Evolutionary conservation across 1,140 invertebrate species (phyloP).

Genomic region (Drosophila jambulina): DNA sequence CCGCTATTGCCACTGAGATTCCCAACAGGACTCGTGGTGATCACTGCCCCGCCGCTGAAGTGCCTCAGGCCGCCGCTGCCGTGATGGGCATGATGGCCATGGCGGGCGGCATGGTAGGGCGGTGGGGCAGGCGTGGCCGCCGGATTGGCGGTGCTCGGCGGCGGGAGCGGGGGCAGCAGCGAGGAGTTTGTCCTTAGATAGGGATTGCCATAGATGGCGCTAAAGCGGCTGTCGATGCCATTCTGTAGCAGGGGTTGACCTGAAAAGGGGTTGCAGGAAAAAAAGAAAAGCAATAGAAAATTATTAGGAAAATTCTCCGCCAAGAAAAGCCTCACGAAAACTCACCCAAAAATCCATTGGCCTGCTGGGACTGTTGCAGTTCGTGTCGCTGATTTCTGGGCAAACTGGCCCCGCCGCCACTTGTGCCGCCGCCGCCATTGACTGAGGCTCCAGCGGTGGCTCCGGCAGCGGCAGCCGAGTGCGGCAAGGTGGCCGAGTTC

Average conservation of each 20-base stretch:
- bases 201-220: constrained; percentile 95
- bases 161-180: constrained; percentile 85
- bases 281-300: background rate
- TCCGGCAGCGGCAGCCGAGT: constrained; percentile 56
- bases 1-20: constrained; percentile 11
- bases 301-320: background rate
- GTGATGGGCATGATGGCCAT: constrained; percentile 51
- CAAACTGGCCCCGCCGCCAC: constrained; percentile 64
- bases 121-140: constrained; percentile 92
- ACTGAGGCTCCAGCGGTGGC: background rate
- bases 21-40: constrained; percentile 37
- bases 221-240: constrained; percentile 93
- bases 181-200: constrained; percentile 89
- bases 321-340: background rate
- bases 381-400: constrained; percentile 79
- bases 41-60: constrained; percentile 39
- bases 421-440: background rate
- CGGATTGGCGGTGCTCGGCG: constrained; percentile 89
- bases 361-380: constrained; percentile 57
- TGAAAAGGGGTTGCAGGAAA: constrained; percentile 49
- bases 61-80: constrained; percentile 73
- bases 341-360: constrained; percentile 82
- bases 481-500: constrained; percentile 78
- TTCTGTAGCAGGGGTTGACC: constrained; percentile 86
- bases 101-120: constrained; percentile 87